phyloP scores from a whole-genome alignment of 2,113 vertebrate genomes.

The Motacilla alba region DNA sequence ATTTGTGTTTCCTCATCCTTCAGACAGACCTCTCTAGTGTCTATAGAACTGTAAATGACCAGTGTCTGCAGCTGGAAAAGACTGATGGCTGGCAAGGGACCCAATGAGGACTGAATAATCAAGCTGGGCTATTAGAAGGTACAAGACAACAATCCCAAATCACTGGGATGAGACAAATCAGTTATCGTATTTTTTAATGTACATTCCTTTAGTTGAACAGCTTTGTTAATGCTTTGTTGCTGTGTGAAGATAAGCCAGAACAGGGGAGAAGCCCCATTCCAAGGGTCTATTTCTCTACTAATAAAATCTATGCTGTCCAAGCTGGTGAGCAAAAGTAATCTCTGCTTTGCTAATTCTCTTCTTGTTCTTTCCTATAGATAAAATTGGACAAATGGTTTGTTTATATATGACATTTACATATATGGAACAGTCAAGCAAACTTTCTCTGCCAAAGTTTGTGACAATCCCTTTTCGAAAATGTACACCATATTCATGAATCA shows the following conservation, averaged over 20 bases:
- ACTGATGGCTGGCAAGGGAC: constrained; percentile 22
- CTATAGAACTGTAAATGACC: constrained; percentile 62
- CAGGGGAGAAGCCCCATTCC: constrained; percentile 7
- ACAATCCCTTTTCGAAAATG: not conserved
- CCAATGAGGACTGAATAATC: constrained; percentile 33
- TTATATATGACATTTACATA: constrained; percentile 15
- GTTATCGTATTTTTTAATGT: constrained; percentile 63
- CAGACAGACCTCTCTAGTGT: constrained; percentile 59
- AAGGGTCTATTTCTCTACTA: constrained; percentile 20
- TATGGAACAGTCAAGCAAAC: not conserved
- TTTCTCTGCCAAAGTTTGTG: not conserved
- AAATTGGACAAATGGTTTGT: not conserved
- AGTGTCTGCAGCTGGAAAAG: constrained; percentile 56
- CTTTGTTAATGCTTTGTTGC: constrained; percentile 56
- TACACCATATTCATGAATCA: not conserved
- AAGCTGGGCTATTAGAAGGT: constrained; percentile 50
- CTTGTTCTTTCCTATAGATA: constrained; percentile 6
- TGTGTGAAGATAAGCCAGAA: constrained; percentile 46
- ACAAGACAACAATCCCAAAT: constrained; percentile 52
- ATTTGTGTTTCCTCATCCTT: constrained; percentile 68
- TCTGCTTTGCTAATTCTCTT: not conserved
- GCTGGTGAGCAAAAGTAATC: not conserved
- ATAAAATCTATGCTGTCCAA: not conserved
- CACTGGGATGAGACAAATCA: constrained; percentile 55
- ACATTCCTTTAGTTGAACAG: constrained; percentile 47